Evolutionary conservation across 2,888 invertebrate species (phyloP), one percentile per base, ranked within the genome.

Genomic region (Ganaspis brasiliensis): DNA sequence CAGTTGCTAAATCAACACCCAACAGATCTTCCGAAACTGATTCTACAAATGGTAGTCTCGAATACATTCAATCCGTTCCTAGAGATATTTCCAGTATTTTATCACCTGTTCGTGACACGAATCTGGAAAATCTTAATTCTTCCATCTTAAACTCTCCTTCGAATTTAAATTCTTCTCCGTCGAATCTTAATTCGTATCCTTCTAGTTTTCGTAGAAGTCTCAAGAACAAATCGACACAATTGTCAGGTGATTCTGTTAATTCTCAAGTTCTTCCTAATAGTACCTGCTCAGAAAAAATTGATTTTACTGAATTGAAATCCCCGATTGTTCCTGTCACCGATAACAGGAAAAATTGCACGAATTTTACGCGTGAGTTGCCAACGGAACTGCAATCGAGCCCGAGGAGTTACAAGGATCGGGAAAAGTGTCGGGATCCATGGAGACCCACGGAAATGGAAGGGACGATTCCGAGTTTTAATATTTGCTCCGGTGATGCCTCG

Each of bases 341-440:
- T 52, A 85, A 82, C 56, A 84, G 87, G 73, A 86, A 87, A 24
- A 87, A 83, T 71, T 89, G 88, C 81, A 75, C 82, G 61, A 82
- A 85, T 63, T 89, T 78, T 37, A 40, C 26, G 76, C 84, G 55
- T 77, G 88, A 83, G 21, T 84, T 91, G 57, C 91, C 91, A 9
- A 91, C 91, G 21, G 91, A 91, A 57, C 75, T 91, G 40, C 89
- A 91, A 78, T 87, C 87, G 24, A 86, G 87, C 63, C 89, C 90
- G 26, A 84, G 87, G 31, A 89, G 86, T 78, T 90, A 91, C 82
- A 91, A 88, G 80, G 91, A 91, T 52, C 83, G 90, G 9, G 91
- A 91, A 76, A 90, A 90, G 82, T 89, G 89, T 75, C 85, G 86
- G 16, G 91, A 91, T 73, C 83, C 89, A 4, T 91, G 91, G 91